Base-by-base conservation (phyloP, 2,797 vertebrate species). In the Urocyon cinereoargenteus region DNA sequence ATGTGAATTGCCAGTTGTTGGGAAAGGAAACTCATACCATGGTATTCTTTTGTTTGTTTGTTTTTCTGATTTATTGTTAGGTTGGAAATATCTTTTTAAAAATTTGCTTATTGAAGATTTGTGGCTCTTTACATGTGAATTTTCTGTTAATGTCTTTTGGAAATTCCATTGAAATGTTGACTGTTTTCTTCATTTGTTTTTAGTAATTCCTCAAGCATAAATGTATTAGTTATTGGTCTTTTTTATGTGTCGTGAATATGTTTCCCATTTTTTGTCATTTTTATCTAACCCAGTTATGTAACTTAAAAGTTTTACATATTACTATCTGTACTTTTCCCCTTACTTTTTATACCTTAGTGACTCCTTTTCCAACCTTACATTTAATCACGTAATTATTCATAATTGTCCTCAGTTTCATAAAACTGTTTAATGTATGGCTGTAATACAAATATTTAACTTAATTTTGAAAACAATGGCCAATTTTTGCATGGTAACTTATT, bases 371-470 rank as follows among this genome's bases (percentile, higher is more conserved):
- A 9, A 13, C 18, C 9, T 61, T n/a, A 64, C 10, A 59, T 40
- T 97, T 77, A 86, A 40, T 55, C 68, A 82, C 6, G 16, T 49
- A 88, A 92, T 88, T 73, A 0, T 36, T 66, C 22, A 34, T 68
- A 79, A 51, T 1, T 16, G 15, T 84, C 51, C 13, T 86, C 34
- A 77, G 57, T 10, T 92, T 72, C 78, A 59, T 70, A 95, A 18
- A 72, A 40, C 53, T 94, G 55, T 89, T 72, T 89, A 9, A 53
- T 9, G 28, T 53, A 55, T 53, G 5, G 5, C 0, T 34, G 6
- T 57, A 51, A 68, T 28, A 82, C 3, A 95, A 90, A 75, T 95
- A 68, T 93, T 91, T 68, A 81, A 79, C 28, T 36, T 88, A 34
- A 5, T 81, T 91, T 95, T 55, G 6, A 62, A 70, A 94, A 72